Conservation (phyloP, 2,888 invertebrate species). For the Caenorhabditis plicata region DNA sequence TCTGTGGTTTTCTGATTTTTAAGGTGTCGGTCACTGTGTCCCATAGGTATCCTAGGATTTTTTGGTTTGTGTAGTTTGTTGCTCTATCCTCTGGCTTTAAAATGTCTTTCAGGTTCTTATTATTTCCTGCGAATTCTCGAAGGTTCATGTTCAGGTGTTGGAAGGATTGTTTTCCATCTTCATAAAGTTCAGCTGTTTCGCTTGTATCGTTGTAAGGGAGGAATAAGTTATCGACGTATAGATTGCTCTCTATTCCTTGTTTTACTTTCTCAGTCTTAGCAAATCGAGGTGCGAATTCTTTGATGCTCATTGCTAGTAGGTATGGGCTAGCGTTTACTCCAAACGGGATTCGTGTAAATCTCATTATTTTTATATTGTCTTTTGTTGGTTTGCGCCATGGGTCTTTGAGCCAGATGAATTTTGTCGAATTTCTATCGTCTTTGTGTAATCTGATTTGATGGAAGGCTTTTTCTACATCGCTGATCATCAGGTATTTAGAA, state of each 20-base stretch:
- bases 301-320: conserved; percentile 28
- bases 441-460: conserved; percentile 28
- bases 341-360: conserved; percentile 44
- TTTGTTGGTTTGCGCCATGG: neutral
- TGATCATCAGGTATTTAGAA: conserved; percentile 4
- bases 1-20: neutral
- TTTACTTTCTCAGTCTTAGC: neutral
- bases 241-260: neutral
- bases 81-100: neutral
- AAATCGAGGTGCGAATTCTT: neutral
- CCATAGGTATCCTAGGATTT: neutral
- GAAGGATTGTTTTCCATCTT: neutral
- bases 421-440: conserved; percentile 25
- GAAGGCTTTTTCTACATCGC: conserved; percentile 51
- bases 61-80: neutral
- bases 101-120: neutral
- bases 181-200: neutral
- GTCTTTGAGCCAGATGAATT: conserved; percentile 44
- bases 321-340: conserved; percentile 33
- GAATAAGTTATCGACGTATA: conserved; percentile 2
- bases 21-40: neutral
- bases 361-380: conserved; percentile 23
- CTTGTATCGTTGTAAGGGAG: neutral
- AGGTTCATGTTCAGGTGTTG: neutral
- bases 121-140: neutral